Percentiles rank a stretch among this genome's conserved stretches.
phyloP scores from a whole-genome alignment of 2,888 invertebrate species.

The Xestia xanthographa region DNA sequence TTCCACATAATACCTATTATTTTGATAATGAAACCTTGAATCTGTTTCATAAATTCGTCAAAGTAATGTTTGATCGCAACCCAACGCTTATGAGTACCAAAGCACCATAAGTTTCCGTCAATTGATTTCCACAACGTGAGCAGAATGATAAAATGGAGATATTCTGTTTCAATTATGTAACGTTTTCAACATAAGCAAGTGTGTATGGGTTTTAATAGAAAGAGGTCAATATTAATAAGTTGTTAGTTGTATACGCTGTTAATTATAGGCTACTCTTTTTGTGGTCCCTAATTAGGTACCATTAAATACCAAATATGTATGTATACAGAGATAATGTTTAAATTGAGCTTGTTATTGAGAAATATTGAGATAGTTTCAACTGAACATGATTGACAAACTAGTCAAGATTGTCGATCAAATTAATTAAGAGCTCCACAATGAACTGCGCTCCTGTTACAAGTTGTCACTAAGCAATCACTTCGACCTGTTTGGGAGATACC shows the following conservation, averaged over 20 bases:
- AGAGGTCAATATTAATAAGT: not conserved
- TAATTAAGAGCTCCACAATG: constrained; percentile 16
- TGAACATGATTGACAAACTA: constrained; percentile 5
- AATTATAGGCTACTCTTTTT: not conserved
- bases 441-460: constrained; percentile 8
- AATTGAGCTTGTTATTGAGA: constrained; percentile 3
- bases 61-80: constrained; percentile 10
- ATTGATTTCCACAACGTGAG: constrained; percentile 31
- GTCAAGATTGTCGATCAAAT: constrained; percentile 4
- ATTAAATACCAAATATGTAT: not conserved
- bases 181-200: constrained; percentile 1
- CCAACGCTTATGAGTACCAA: not conserved
- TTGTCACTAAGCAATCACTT: constrained; percentile 9
- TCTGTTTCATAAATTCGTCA: not conserved
- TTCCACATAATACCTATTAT: not conserved
- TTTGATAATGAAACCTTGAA: not conserved
- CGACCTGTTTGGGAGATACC: not conserved
- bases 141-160: constrained; percentile 26
- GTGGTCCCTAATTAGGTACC: not conserved
- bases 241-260: not conserved
- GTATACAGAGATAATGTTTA: not conserved
- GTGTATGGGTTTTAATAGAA: not conserved
- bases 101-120: constrained; percentile 16
- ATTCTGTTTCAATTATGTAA: not conserved
- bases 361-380: not conserved